These are phyloP conservation scores for Propithecus perrieri DNA, from an alignment of 2,797 vertebrate species.

Conservation along the genomic window DNA sequence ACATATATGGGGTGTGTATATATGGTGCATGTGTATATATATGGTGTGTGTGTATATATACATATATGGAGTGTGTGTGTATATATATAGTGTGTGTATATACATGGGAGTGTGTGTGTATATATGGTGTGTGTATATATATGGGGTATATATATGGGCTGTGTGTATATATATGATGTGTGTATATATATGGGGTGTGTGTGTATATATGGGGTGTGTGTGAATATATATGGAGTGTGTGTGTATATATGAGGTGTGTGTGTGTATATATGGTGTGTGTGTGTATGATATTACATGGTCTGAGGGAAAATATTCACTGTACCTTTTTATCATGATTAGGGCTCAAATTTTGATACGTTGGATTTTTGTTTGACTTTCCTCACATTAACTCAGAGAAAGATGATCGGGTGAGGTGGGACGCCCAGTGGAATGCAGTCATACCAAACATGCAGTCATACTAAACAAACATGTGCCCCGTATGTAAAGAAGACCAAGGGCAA, in stretches of 20 bases:
- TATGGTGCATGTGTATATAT: no score
- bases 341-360: neutral
- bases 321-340: neutral
- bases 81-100: neutral
- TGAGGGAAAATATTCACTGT: neutral
- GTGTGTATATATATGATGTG: no score
- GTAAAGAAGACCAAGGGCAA: neutral
- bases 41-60: neutral
- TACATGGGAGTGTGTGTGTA: no score
- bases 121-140: neutral
- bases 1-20: no score
- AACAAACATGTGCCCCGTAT: neutral
- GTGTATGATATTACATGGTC: neutral
- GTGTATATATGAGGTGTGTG: no score
- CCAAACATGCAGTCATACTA: neutral
- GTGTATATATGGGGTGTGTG: no score
- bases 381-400: neutral
- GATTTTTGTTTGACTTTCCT: neutral
- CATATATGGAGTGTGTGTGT: neutral
- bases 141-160: no score
- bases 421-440: neutral
- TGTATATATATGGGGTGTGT: no score
- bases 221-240: neutral
- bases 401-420: neutral
- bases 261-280: no score